Evolutionary conservation across 2,888 invertebrate species (phyloP), one percentile per base, ranked within the genome.

Genomic region (Tetropium fuscum): DNA sequence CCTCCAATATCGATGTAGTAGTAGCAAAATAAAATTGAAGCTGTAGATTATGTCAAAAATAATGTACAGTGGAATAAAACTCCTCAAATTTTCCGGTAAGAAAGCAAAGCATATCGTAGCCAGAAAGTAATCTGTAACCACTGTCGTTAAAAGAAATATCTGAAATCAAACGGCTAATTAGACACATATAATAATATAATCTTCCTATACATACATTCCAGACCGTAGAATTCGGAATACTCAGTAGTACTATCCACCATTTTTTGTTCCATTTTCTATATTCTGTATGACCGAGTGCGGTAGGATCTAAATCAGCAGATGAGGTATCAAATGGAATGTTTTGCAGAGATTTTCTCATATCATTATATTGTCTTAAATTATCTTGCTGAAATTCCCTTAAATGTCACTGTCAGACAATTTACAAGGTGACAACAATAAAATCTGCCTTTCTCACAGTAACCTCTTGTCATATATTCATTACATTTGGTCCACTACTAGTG

Each of bases 1-100:
- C 10, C 60, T 54, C 48, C 58, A 61, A 16, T 53, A 62, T 19
- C 47, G 57, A 15, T 68, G 64, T 3, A 60, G 10, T 1, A 58
- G 19, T 15, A 60, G 8, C 0, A 68, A 15, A 6, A 59, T 20
- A 6, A 64, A 60, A 32, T 70, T 51, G 15, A 48, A 11, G 0
- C 65, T 15, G 32, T 67, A 70, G 1, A 65, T 13, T 6, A 60
- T 16, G 34, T 70, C 70, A 15, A 45, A 64, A 6, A 53, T 19
- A 4, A 60, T 41, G 40, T 58, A 65, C 19, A 62, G 36, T 1
- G 45, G 30, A 7, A 55, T 13, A 13, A 55, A 53, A 10, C 30
- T 19, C n/a, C 11, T 15, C 11, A 43, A 8, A 16, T 43, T 5
- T 8, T 48, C 34, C 10, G 43, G 48, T 0, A 36, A 13, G 10